These are phyloP conservation scores for Triops cancriformis DNA, from an alignment of 1,140 invertebrate species.

Conservation along the genomic window DNA sequence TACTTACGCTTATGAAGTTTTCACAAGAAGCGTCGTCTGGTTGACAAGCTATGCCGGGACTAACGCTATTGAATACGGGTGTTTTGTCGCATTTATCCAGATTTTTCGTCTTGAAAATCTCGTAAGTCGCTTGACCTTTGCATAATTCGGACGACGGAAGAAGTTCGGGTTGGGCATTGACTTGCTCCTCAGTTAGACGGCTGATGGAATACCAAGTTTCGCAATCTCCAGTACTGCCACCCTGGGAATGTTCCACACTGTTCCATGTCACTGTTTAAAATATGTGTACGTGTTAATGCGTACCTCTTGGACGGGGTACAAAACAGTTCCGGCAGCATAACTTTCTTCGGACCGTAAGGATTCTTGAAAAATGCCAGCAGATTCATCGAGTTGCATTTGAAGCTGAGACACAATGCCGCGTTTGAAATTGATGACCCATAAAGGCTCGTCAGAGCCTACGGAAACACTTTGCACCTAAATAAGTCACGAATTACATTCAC, in stretches of 20 bases:
- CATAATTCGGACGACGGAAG: slow-evolving; percentile 32
- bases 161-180: slow-evolving; percentile 24
- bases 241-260: slow-evolving; percentile 20
- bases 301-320: slow-evolving; percentile 23
- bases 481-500: not conserved
- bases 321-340: slow-evolving; percentile 20
- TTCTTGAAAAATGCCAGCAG: slow-evolving; percentile 18
- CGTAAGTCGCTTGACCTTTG: slow-evolving; percentile 31
- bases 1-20: slow-evolving; percentile 21
- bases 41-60: not conserved
- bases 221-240: slow-evolving; percentile 25
- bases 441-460: slow-evolving; percentile 20
- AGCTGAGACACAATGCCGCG: slow-evolving; percentile 24
- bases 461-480: slow-evolving; percentile 22
- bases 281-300: not conserved
- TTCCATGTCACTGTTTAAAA: not conserved
- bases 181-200: slow-evolving; percentile 21
- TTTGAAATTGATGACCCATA: slow-evolving; percentile 27
- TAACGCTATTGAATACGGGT: slow-evolving; percentile 31
- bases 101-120: slow-evolving; percentile 34
- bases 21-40: slow-evolving; percentile 18
- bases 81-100: slow-evolving; percentile 33
- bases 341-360: slow-evolving; percentile 6
- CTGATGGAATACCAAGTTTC: slow-evolving; percentile 28
- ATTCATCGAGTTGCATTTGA: slow-evolving; percentile 22